These are phyloP conservation scores for Lepilemur septentrionalis DNA, from an alignment of 2,797 vertebrate genomes.

Conservation along the genomic window DNA sequence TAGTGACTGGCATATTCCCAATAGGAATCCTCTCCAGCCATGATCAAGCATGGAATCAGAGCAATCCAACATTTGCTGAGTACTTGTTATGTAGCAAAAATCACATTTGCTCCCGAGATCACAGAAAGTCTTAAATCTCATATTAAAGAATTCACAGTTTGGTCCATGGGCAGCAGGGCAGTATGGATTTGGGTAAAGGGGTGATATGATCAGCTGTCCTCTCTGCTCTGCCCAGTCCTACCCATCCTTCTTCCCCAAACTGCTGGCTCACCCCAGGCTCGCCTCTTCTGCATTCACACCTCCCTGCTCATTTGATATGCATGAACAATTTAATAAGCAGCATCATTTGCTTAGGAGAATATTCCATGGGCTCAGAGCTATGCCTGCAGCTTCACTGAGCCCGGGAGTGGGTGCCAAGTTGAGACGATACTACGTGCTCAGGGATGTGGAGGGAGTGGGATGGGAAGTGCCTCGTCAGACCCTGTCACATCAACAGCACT, in stretches of 20 bases:
- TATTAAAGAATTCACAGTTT: background rate
- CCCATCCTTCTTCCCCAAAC: background rate
- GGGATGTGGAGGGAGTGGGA: background rate
- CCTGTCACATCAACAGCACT: too few species aligned
- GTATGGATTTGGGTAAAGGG: background rate
- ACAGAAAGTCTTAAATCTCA: background rate
- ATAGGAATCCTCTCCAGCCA: background rate
- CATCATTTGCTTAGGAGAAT: background rate
- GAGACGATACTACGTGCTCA: background rate
- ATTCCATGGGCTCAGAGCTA: background rate
- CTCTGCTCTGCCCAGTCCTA: background rate
- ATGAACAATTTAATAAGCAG: background rate
- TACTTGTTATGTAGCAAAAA: background rate
- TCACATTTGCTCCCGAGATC: background rate
- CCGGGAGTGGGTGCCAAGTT: rapidly evolving
- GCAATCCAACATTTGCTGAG: background rate
- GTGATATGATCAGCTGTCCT: background rate
- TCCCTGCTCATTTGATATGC: background rate
- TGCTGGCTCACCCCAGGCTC: background rate
- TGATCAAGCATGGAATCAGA: background rate
- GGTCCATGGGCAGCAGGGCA: background rate
- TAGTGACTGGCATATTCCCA: background rate
- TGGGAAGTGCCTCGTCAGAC: too few species aligned
- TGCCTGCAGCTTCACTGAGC: background rate
- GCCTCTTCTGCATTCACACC: background rate